These are phyloP conservation scores for Chymomyza caudatula DNA, from an alignment of 2,888 invertebrate species.

Conservation along the genomic window DNA sequence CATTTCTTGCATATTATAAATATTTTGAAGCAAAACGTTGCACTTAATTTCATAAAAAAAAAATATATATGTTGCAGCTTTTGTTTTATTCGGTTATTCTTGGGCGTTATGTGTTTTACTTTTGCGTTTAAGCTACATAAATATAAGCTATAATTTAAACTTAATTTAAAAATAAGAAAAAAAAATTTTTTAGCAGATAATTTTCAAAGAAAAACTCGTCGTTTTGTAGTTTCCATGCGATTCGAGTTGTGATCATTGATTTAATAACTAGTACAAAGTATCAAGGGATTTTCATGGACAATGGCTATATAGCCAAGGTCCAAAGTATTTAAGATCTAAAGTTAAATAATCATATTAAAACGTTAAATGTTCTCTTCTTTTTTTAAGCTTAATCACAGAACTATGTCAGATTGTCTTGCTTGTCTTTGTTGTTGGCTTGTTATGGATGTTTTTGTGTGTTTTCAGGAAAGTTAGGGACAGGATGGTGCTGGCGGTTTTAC, in stretches of 20 bases:
- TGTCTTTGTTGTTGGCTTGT: slow-evolving; percentile 21
- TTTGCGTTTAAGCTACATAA: slow-evolving; percentile 20
- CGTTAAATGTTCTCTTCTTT: slow-evolving; percentile 4
- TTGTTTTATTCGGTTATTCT: slow-evolving; percentile 25
- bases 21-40: slow-evolving; percentile 29
- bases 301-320: not conserved
- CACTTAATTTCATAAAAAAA: slow-evolving; percentile 35
- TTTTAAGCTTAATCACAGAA: slow-evolving; percentile 72
- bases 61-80: slow-evolving; percentile 24
- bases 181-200: slow-evolving; percentile 26
- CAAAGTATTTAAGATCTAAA: slow-evolving; percentile 7
- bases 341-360: slow-evolving; percentile 16
- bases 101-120: slow-evolving; percentile 3
- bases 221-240: slow-evolving; percentile 32
- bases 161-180: slow-evolving; percentile 53
- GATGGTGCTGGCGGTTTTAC: not conserved
- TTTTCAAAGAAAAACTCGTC: slow-evolving; percentile 17
- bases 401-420: slow-evolving; percentile 48
- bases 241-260: slow-evolving; percentile 78
- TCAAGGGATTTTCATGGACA: not conserved
- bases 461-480: not conserved
- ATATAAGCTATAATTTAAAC: slow-evolving; percentile 58
- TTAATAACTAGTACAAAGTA: slow-evolving; percentile 29
- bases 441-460: not conserved
- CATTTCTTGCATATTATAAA: slow-evolving; percentile 13